Evolutionary conservation across 2,888 invertebrate genomes (phyloP), one percentile per base, ranked within the genome.

Genomic region (Drosophila quinaria): DNA sequence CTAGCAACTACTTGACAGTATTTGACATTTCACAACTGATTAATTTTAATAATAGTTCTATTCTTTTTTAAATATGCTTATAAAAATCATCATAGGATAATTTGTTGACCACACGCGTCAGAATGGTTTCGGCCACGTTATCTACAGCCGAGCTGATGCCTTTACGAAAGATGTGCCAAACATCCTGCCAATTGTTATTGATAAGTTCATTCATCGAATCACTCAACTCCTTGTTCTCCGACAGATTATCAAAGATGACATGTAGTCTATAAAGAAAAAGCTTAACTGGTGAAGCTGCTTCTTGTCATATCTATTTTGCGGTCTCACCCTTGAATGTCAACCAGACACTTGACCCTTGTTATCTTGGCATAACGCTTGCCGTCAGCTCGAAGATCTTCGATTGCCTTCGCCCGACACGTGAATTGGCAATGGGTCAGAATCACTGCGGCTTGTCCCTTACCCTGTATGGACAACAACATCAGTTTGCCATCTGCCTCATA

Each of bases 331-430:
- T 41, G 15, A 41, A 41, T 41, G 11, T 41, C 41, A 10, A 41
- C 17, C 41, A 41, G 17, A 41, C 41, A 41, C 41, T 41, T 41
- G 41, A 41, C 41, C 10, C 11, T 41, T 41, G 41, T 17, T 41
- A 41, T 41, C 17, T 41, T 10, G 10, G 41, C 41, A 41, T 41
- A 41, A 11, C 41, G 41, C 8, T 41, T 41, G 17, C 41, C 10
- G 17, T 41, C 41, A 10, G 41, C 1, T 42, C 19, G 19, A 42
- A 19, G 19, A 42, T 42, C 19, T 11, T 19, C 42, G 11, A 13
- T 13, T 19, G 19, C 13, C 42, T 19, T 19, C 4, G 42, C 19
- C 11, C 19, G 42, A 13, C 42, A 42, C 2, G 42, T 42, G 11
- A 19, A 42, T 19, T 42, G 42, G 13, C 42, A 44, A 44, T 44